Base-by-base conservation (phyloP, 1,140 invertebrate species). In the Drosophila equinoxialis region DNA sequence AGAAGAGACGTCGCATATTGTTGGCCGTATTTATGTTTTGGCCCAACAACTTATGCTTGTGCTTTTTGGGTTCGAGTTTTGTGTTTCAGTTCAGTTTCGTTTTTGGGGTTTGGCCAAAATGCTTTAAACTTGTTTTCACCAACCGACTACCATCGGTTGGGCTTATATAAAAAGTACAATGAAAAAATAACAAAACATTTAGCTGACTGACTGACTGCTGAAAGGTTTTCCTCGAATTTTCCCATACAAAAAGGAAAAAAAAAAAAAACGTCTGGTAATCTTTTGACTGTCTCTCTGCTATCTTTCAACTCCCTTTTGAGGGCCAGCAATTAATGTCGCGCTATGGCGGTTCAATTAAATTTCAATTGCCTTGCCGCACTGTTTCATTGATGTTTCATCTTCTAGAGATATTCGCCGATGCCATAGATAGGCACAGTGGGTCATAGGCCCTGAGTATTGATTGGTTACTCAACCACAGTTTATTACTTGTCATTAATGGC, bases 291-390 rank as follows among this genome's bases (percentile, higher is more conserved):
- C 10, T 51, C 17, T 5, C 45, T 51, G 8, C n/a, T 10, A 11
- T n/a, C n/a, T 7, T 45, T 14, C 7, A 14, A 14, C 42, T 45
- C 10, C 11, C 11, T 13, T 13, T 11, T 45, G 45, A 51, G 35
- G 33, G 33, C 33, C 67, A 68, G 68, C 68, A 86, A 84, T 84
- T 84, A 84, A 77, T 83, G 81, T 77, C 66, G 80, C 68, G 76
- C 68, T 41, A 61, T 62, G 57, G 39, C 57, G 66, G 72, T 59
- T 68, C 76, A 87, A 86, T 87, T 87, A 86, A 77, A 79, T 87
- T 79, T 86, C 82, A 79, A 85, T 86, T 85, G 74, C 72, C 66
- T 23, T 39, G 74, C 55, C 65, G 74, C 81, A 14, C 63, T 71
- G 11, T 45, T 77, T 45, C 79, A 86, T 86, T 77, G 79, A 87